A percentile compares a stretch with the other conserved stretches of the same genome.
Conservation (phyloP, 2,888 invertebrate species). For the Argyresthia goedartella region DNA sequence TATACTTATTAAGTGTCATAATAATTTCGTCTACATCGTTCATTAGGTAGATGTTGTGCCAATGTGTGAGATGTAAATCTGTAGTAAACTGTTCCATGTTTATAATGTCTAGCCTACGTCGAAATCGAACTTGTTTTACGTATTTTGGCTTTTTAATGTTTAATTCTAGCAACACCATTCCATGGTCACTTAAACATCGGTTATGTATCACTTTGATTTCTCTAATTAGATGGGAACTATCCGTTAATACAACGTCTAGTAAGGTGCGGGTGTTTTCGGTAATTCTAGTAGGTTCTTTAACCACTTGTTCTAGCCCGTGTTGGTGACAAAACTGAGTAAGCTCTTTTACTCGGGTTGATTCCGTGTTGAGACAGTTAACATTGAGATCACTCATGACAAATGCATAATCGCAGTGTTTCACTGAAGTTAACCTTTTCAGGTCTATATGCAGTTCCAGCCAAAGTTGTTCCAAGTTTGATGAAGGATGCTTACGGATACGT, state of each 20-base stretch:
- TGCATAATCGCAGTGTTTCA: not conserved
- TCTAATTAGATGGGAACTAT: not conserved
- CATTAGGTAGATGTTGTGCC: not conserved
- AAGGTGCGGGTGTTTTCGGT: constrained; percentile 4
- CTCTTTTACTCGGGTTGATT: not conserved
- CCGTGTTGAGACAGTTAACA: not conserved
- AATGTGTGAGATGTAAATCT: not conserved
- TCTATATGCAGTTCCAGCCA: not conserved
- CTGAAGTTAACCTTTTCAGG: not conserved
- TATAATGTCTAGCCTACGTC: not conserved
- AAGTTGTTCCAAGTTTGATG: not conserved
- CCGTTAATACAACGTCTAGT: constrained; percentile 9
- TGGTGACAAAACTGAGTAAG: not conserved
- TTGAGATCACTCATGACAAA: not conserved
- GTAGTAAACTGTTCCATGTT: not conserved
- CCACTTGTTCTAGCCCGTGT: not conserved
- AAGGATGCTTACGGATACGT: not conserved
- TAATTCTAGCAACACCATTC: not conserved
- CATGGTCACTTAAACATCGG: not conserved
- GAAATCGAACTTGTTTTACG: not conserved
- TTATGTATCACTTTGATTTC: not conserved
- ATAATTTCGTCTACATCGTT: not conserved
- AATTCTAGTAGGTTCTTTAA: constrained; percentile 13
- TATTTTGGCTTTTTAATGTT: not conserved
- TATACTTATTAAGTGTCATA: not conserved